Evolutionary conservation across 1,140 invertebrate species (phyloP).

Genomic region (Littorina saxatilis): DNA sequence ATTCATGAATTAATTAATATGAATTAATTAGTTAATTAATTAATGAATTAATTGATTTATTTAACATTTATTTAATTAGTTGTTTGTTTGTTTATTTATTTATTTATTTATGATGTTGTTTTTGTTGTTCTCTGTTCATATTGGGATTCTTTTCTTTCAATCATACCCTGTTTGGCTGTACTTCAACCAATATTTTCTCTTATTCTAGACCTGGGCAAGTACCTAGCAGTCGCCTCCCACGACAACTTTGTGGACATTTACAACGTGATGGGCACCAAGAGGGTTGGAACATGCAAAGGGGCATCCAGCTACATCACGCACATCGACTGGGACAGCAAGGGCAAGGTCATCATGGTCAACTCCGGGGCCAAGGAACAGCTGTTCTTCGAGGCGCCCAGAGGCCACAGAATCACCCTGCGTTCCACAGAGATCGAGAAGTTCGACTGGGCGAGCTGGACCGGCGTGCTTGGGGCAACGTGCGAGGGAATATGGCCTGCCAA

Average conservation of each 20-base stretch:
- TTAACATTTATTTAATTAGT: no score
- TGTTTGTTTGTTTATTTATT: no score
- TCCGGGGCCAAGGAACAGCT: slow-evolving; percentile 75
- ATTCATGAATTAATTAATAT: no score
- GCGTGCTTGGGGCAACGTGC: slow-evolving; percentile 72
- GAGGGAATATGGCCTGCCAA: slow-evolving; percentile 76
- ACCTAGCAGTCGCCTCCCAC: slow-evolving; percentile 76
- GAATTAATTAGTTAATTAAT: no score
- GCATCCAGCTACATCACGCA: slow-evolving; percentile 76
- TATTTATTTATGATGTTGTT: no score
- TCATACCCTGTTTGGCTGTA: no score
- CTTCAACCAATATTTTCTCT: no score
- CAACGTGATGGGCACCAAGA: slow-evolving; percentile 72
- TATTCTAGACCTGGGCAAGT: slow-evolving; percentile 72
- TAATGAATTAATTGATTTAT: no score
- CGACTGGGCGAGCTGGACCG: slow-evolving; percentile 72
- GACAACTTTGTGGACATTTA: slow-evolving; percentile 77
- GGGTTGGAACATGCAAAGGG: slow-evolving; percentile 75
- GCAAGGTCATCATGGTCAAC: slow-evolving; percentile 75
- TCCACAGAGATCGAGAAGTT: slow-evolving; percentile 73
- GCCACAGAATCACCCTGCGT: slow-evolving; percentile 69
- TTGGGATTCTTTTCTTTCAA: no score
- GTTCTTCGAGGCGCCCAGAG: slow-evolving; percentile 75
- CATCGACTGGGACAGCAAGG: slow-evolving; percentile 75
- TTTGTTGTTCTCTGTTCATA: no score